Evolutionary conservation across 2,113 vertebrate genomes (phyloP).

Genomic region (Suncus etruscus): DNA sequence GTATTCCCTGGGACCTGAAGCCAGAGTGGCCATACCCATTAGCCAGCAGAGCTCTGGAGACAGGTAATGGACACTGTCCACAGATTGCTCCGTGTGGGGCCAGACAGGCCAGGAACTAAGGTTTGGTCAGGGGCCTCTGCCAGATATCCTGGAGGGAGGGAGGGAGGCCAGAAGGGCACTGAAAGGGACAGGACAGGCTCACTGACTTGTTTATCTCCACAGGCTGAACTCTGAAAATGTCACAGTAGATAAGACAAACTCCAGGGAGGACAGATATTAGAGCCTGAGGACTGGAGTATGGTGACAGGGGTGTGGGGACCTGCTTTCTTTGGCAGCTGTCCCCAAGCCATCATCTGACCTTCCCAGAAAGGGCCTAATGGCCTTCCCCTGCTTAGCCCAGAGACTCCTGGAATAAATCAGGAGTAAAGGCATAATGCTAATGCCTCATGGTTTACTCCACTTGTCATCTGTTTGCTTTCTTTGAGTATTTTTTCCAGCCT

Average conservation of each 20-base stretch:
- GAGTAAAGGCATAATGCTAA: neutral
- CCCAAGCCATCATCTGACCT: neutral
- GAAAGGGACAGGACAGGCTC: neutral
- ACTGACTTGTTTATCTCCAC: neutral
- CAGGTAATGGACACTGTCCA: neutral
- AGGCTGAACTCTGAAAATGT: neutral
- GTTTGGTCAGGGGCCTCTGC: neutral
- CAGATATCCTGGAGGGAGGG: neutral
- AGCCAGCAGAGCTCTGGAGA: neutral
- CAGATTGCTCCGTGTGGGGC: neutral
- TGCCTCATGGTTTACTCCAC: neutral
- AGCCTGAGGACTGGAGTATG: too few species aligned
- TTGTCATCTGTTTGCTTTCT: neutral
- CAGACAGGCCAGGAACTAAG: neutral
- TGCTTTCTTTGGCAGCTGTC: neutral
- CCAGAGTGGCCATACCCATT: slow-evolving; percentile 46
- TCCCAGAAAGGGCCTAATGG: neutral
- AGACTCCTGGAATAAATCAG: fast-evolving
- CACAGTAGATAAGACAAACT: neutral
- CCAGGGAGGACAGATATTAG: neutral
- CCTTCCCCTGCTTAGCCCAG: too few species aligned
- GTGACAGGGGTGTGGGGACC: neutral
- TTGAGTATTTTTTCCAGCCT: too few species aligned
- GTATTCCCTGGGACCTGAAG: slow-evolving; percentile 37
- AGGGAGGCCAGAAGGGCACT: neutral